These are phyloP conservation scores for Petrocephalus zakoni DNA, from an alignment of 2,113 vertebrate genomes.

Conservation along the genomic window DNA sequence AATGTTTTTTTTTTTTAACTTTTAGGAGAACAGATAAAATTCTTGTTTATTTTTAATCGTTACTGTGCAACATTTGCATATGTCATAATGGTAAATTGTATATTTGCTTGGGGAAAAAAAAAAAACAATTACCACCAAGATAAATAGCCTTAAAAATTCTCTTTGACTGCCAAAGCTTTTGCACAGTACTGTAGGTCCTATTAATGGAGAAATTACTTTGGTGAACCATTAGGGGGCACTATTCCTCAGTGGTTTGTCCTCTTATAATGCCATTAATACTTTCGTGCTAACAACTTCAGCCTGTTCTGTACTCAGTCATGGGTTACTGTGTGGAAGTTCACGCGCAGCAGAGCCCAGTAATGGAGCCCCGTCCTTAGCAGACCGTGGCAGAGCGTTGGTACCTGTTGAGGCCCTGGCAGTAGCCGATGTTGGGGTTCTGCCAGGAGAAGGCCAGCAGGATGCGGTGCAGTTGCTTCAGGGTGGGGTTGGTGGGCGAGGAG, in stretches of 20 bases:
- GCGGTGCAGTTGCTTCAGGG: constrained; percentile 75
- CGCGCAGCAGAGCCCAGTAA: not conserved
- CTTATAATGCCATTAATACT: not conserved
- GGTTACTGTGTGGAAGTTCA: not conserved
- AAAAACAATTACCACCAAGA: too few relatives aligned
- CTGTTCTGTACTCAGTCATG: not conserved
- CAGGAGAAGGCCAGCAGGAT: constrained; percentile 87
- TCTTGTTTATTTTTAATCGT: too few relatives aligned
- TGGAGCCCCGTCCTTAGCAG: constrained; percentile 6
- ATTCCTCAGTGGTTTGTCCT: not conserved
- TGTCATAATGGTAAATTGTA: too few relatives aligned
- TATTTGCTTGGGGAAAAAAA: too few relatives aligned
- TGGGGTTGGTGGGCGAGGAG: constrained; percentile 69
- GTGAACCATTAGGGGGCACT: constrained; percentile 28
- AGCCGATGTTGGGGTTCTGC: constrained; percentile 85
- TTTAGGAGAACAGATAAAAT: too few relatives aligned
- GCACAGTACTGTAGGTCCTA: not conserved
- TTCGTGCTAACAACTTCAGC: not conserved
- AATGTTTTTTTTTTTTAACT: not conserved
- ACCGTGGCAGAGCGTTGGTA: constrained; percentile 30
- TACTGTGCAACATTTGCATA: too few relatives aligned
- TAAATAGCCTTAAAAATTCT: not conserved
- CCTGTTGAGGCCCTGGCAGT: constrained; percentile 96
- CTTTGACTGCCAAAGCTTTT: not conserved
- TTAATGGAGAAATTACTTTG: not conserved